These are phyloP conservation scores for Micoletzkya japonica DNA, from an alignment of 2,888 invertebrate species.

Conservation along the genomic window DNA sequence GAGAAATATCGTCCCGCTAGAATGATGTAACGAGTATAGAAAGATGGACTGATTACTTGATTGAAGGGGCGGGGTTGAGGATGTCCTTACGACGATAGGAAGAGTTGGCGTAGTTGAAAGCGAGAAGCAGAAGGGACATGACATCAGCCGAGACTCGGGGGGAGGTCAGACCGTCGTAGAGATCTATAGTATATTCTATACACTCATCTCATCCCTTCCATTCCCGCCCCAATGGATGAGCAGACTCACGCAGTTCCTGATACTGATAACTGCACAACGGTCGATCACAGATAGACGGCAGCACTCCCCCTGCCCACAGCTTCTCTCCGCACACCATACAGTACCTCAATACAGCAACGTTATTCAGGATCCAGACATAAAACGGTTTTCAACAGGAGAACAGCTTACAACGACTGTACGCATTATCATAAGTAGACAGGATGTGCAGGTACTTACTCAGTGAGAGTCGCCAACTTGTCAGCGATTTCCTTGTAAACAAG, in stretches of 20 bases:
- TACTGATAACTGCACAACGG: conserved; percentile 7
- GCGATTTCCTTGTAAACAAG: neutral
- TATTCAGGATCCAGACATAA: too few species aligned
- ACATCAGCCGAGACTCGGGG: conserved; percentile 6
- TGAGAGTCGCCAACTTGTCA: neutral
- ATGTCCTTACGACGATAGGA: conserved; percentile 3
- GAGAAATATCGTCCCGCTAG: neutral
- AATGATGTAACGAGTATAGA: too few species aligned
- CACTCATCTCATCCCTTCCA: too few species aligned
- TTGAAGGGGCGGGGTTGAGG: conserved; percentile 18
- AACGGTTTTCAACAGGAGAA: too few species aligned
- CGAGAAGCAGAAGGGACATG: conserved; percentile 2
- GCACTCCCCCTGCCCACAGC: neutral
- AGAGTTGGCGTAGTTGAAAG: neutral
- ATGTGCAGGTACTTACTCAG: conserved; percentile 9
- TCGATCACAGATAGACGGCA: conserved; percentile 6
- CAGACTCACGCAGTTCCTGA: conserved; percentile 1
- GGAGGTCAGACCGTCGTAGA: conserved; percentile 5
- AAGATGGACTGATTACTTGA: conserved; percentile 5
- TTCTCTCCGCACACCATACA: conserved; percentile 1
- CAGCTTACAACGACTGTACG: too few species aligned
- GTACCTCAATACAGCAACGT: too few species aligned
- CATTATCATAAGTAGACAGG: too few species aligned
- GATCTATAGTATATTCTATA: neutral
- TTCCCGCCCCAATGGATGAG: neutral